Base-by-base conservation (phyloP, 2,888 invertebrate species). In the Stenolophus ochropezus region DNA sequence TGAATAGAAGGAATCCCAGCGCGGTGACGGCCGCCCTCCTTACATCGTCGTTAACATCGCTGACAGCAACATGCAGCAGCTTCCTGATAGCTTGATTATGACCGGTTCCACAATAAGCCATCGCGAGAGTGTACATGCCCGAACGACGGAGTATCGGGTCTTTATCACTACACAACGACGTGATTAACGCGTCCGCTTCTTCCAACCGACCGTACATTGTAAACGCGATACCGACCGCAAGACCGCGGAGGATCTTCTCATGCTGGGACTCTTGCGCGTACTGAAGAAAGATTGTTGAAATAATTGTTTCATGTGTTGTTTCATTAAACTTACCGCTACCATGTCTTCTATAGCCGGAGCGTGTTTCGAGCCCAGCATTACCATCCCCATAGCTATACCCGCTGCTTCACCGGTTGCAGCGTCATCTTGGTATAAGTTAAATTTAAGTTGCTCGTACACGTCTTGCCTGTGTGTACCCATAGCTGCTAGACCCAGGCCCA, bases 351-450 rank as follows among this genome's bases (percentile, higher is more conserved):
- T 96, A 1, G 97, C 96, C 83, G 94, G 93, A 0, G 95, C 93
- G 86, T 96, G 94, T 87, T 98, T 96, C 0, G 98, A 98, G 1
- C 99, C 99, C 85, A 99, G 90, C 99, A 99, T 99, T 0, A 99
- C 98, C 93, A 99, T 95, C 65, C 99, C 99, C 98, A 99, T 99
- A 0, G 98, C 98, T 84, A 99, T 96, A 83, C 98, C 99, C 25
- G 99, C 99, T 4, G 99, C 98, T 90, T 99, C 99, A 25, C 99
- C 99, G 21, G 98, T 98, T 0, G 99, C 97, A 0, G 99, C 99
- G 90, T 99, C 99, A 89, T 99, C 99, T 90, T 98, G 98, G 87
- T 98, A 98, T 82, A 99, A 91, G 89, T 98, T 98, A 88, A 97
- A 97, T 88, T 98, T 98, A 6, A 99, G 91, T 88, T 98, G 97